Base-by-base conservation (phyloP, 2,888 invertebrate genomes). In the Sialis fuliginosa region DNA sequence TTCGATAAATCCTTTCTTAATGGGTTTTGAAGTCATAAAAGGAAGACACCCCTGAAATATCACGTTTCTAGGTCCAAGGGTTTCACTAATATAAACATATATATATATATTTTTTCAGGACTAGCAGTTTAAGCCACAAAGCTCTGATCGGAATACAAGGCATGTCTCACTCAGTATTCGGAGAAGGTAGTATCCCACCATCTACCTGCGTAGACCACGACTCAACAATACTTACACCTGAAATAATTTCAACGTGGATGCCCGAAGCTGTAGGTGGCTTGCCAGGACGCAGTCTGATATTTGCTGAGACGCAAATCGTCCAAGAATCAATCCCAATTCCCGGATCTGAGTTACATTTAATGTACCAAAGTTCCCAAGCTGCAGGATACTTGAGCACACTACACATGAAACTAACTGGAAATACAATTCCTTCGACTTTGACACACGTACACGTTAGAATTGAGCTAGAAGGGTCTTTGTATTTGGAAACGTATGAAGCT, bases 231-330 rank as follows among this genome's bases (percentile, higher is more conserved):
- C 71, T 92, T 46, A 78, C 81, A 49, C 91, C 92, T 1, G 81
- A 88, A 57, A 80, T 91, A 52, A 82, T 89, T 50, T 87, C 89
- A 48, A 89, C 90, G 35, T 91, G 91, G 75, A 85, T 90, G 66
- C 81, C 90, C 22, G 88, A 89, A 56, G 87, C 89, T 42, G 82
- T 90, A 39, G 89, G 89, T 47, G 86, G 84, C 10, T 76, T 86
- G 58, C 81, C 89, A 37, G 81, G 82, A 52, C 74, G 75, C 57
- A 84, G 88, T 58, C 78, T 88, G 46, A 80, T 92, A 52, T 88
- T 91, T 61, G 87, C 90, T 41, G 92, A 92, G 66, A 89, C 89
- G 48, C 91, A 90, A 89, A 93, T 95, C 59, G 81, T 95, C n/a
- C 95, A 93, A 67, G 95, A 96, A 67, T 88, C 89, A 54, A 85